Percentiles rank a stretch among this genome's conserved stretches.
Evolutionary conservation across 1,140 invertebrate genomes (phyloP).

Genomic region (Leucophenga varia): DNA sequence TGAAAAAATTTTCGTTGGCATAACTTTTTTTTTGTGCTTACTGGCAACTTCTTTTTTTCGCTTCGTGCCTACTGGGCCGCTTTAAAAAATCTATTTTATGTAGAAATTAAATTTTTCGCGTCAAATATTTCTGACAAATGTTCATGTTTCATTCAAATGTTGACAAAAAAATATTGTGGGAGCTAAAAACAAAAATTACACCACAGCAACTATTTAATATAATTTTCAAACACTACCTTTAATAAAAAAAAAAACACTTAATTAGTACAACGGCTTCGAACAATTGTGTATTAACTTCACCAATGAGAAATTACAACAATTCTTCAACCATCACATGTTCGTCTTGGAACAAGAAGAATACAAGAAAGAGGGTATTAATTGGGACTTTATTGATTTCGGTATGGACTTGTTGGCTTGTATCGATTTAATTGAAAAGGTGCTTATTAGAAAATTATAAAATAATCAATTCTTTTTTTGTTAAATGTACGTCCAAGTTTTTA

Average conservation of each 20-base stretch:
- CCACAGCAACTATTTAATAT: no score
- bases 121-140: neutral
- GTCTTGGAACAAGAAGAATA: constrained; percentile 97
- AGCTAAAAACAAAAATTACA: no score
- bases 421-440: constrained; percentile 95
- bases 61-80: no score
- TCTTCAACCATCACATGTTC: constrained; percentile 99
- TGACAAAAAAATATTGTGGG: neutral
- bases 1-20: no score
- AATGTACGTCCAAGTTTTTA: constrained; percentile 6
- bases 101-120: no score
- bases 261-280: constrained; percentile 94
- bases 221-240: no score
- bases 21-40: no score
- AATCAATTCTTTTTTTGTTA: constrained; percentile 6
- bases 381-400: constrained; percentile 96
- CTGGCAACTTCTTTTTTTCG: no score
- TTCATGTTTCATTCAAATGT: neutral
- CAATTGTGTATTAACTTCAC: constrained; percentile 99
- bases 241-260: constrained; percentile 5
- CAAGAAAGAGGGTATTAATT: constrained; percentile 89
- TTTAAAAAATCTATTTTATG: no score
- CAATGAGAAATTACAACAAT: constrained; percentile 96
- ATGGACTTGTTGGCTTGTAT: constrained; percentile 97
- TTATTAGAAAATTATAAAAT: constrained; percentile 25